Conservation (phyloP, 2,113 vertebrate species). For the Herpailurus yagouaroundi region DNA sequence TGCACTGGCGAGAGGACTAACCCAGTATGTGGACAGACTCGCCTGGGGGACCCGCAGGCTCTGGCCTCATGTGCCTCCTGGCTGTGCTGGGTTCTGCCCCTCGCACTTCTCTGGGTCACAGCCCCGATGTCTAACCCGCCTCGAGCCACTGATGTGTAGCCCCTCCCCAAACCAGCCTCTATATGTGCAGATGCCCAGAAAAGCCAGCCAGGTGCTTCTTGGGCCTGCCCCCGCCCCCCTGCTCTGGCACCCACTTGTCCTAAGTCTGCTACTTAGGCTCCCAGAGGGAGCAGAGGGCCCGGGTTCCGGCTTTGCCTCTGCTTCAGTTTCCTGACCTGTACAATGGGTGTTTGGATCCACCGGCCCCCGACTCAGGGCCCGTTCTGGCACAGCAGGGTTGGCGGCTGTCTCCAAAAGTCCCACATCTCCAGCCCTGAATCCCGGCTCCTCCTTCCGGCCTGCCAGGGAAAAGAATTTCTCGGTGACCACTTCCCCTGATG, state of each 20-base stretch:
- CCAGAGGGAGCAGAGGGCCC: neutral
- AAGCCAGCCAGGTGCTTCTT: neutral
- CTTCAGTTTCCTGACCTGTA: neutral
- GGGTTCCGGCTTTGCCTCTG: neutral
- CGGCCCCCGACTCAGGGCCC: accelerated
- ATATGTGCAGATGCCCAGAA: neutral
- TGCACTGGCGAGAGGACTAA: too few relatives aligned
- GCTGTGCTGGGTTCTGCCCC: neutral
- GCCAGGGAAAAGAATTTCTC: neutral
- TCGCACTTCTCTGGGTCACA: neutral
- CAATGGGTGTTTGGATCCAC: neutral
- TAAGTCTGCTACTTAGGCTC: neutral
- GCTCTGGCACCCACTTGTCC: neutral
- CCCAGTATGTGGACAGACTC: neutral
- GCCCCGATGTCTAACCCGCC: neutral
- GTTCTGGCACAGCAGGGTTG: neutral
- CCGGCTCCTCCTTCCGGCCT: too few relatives aligned
- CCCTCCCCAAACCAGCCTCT: neutral
- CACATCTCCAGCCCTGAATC: neutral
- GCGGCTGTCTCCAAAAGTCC: neutral
- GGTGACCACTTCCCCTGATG: neutral
- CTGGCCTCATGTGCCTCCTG: neutral
- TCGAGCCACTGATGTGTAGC: neutral
- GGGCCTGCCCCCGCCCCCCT: neutral
- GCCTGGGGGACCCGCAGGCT: too few relatives aligned